A percentile compares a stretch with the other conserved stretches of the same genome.
phyloP scores from a whole-genome alignment of 2,113 vertebrate genomes.

The Apodemus speciosus region DNA sequence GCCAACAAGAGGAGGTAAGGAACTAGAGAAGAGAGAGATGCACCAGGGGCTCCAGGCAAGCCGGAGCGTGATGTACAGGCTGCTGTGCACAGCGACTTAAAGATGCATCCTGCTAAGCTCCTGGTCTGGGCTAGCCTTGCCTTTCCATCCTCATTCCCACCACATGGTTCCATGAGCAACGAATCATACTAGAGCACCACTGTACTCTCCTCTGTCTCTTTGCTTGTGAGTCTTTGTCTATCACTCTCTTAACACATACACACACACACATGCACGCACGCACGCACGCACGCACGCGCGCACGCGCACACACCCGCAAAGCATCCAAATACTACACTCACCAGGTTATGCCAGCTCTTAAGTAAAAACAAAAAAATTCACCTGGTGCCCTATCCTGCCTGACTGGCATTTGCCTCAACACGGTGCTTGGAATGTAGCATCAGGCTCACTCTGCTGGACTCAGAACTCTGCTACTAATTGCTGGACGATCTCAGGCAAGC shows the following conservation, averaged over 20 bases:
- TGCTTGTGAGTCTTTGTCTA: background rate
- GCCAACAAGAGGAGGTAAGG: background rate
- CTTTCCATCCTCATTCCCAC: background rate
- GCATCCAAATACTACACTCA: background rate
- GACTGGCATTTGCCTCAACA: background rate
- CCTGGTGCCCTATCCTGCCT: background rate
- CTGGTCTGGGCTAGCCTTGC: background rate
- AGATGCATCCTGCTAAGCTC: background rate
- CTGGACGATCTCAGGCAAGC: background rate
- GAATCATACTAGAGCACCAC: background rate
- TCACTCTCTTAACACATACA: background rate
- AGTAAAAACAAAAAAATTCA: background rate
- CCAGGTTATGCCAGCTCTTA: background rate
- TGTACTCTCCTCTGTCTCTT: background rate
- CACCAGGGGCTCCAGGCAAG: background rate
- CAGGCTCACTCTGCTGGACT: background rate
- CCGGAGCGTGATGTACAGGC: fast-evolving
- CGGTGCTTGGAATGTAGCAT: background rate
- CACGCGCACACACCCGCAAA: background rate
- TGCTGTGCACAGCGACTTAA: fast-evolving
- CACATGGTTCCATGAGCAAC: background rate
- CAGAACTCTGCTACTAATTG: background rate
- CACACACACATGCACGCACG: no score
- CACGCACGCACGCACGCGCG: no score
- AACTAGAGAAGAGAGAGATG: background rate